Base-by-base conservation (phyloP, 2,113 vertebrate genomes). In the Pluvialis apricaria region DNA sequence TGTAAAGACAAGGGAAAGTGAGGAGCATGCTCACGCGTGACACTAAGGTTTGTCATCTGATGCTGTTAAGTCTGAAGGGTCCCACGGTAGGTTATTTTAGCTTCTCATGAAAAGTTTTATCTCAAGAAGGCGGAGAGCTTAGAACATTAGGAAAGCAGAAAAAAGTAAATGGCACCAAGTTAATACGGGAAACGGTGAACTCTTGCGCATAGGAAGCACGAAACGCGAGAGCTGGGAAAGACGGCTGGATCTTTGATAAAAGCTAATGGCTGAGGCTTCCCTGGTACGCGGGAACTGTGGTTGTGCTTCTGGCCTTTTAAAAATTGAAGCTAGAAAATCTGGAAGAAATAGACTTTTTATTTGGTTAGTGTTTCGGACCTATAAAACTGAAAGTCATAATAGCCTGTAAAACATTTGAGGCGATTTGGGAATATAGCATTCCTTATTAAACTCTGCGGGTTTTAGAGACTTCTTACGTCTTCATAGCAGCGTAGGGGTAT, bases 291-390 rank as follows among this genome's bases (percentile, higher is more conserved):
- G 70, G 57, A 80, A 6, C 66, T 25, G 11, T 15, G 62, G 29
- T 38, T 29, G 81, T 88, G 82, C 79, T 88, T 66, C 40, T 57
- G 66, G 81, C 73, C 84, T 84, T 80, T 78, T 76, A 54, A 69
- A 94, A 68, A 65, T 1, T 9, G 62, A 34, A 52, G 79, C 71
- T 62, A 40, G 72, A 54, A 91, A 94, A 76, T 84, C n/a, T 60
- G 57, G 32, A 55, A 52, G 65, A 92, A 96, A 77, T 29, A 77
- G 92, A 66, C 47, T 77, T 92, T 94, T 95, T 93, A 82, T 95
- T 86, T 77, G 86, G 21, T 90, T 90, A 65, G 80, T 55, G 47
- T 28, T 90, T 89, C 72, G 77, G 86, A 58, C 49, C 70, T 89
- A 7, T 84, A 65, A 64, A 93, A 45, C 62, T 10, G 36, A 7